Base-by-base conservation (phyloP, 2,888 invertebrate genomes). In the Serrognathus titanus region DNA sequence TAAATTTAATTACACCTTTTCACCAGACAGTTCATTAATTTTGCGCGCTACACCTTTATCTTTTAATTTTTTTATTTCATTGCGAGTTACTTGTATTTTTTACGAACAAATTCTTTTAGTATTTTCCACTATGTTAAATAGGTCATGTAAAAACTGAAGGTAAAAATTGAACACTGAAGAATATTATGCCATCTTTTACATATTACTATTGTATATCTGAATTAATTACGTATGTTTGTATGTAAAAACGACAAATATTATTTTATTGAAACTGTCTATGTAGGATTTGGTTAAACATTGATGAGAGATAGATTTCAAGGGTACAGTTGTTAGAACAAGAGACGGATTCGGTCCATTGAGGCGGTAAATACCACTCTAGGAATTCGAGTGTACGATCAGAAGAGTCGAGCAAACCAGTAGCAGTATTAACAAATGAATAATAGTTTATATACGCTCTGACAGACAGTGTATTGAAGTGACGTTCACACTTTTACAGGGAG, bases 401-500 rank as follows among this genome's bases (percentile, higher is more conserved):
- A 41, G 54, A 47, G 20, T 36, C 24, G 41, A 51, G 43, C 55
- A 58, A 58, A 61, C 62, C 63, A 62, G 63, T 66, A 66, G 66
- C 66, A 63, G 60, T 60, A 66, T 63, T 65, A 65, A 63, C 58
- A 62, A 61, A 62, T 58, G 66, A 65, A 66, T 64, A 66, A 66
- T 58, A 50, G 51, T 20, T 38, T 51, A 54, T 54, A 54, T 49
- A 51, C 51, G 51, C 53, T 49, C 59, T 66, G 67, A 65, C 66
- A 62, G 66, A 61, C 65, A 59, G 59, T 54, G 62, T 63, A 66
- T 66, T 65, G 63, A 66, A 64, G 61, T 66, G 66, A 65, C 65
- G 66, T 64, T 63, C 63, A 66, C 66, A 65, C 53, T 58, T 54
- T 58, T 54, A 54, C 54, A 50, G 51, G 51, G 51, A 46, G 54